Percentiles rank a stretch among this genome's conserved stretches.
These are phyloP conservation scores for Chelon auratus DNA, from an alignment of 2,797 vertebrate genomes.

Conservation along the genomic window DNA sequence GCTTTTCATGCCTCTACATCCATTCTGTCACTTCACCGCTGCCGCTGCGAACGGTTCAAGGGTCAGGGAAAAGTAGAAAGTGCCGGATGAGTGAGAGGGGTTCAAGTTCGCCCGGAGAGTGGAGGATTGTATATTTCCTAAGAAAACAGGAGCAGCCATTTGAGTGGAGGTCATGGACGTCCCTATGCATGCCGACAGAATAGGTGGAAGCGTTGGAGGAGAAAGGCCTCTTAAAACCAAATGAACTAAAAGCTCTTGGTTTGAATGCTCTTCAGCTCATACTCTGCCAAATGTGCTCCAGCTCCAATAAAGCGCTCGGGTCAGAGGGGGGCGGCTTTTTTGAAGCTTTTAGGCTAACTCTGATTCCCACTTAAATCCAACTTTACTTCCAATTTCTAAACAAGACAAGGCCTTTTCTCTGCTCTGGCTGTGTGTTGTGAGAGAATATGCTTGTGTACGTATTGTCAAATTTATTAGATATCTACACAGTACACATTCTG, in stretches of 20 bases:
- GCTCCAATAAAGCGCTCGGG: conserved; percentile 72
- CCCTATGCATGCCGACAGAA: conserved; percentile 70
- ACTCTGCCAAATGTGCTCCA: conserved; percentile 73
- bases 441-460: conserved; percentile 7
- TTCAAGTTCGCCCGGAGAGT: conserved; percentile 68
- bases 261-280: conserved; percentile 78
- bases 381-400: conserved; percentile 72
- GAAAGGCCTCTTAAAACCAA: conserved; percentile 80
- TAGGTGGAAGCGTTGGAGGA: conserved; percentile 78
- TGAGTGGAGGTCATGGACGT: conserved; percentile 81
- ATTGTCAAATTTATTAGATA: conserved; percentile 5
- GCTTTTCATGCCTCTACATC: conserved; percentile 73
- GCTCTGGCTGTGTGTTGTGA: conserved; percentile 1
- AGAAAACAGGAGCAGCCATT: conserved; percentile 83
- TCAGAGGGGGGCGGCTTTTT: conserved; percentile 66
- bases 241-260: conserved; percentile 84
- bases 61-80: conserved; percentile 68
- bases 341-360: conserved; percentile 80
- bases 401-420: conserved; percentile 34
- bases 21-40: conserved; percentile 69
- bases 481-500: neutral
- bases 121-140: conserved; percentile 78
- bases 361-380: conserved; percentile 74
- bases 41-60: conserved; percentile 56
- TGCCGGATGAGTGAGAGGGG: conserved; percentile 71